phyloP scores from a whole-genome alignment of 2,888 invertebrate species.

The Diaprepes abbreviatus region DNA sequence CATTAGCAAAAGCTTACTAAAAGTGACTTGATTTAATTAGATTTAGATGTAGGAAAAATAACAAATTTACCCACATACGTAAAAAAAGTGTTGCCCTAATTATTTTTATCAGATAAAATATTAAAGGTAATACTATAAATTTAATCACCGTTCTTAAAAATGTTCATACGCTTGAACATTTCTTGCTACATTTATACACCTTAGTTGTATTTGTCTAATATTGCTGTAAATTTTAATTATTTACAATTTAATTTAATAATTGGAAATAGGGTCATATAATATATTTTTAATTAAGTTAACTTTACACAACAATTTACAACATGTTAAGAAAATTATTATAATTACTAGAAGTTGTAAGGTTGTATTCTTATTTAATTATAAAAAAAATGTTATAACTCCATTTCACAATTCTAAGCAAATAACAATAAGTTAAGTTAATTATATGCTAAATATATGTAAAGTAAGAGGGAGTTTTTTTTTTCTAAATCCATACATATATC shows the following conservation, averaged over 20 bases:
- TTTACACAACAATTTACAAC: conserved; percentile 8
- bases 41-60: no score
- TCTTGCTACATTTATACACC: background rate
- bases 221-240: background rate
- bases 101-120: no score
- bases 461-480: no score
- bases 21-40: no score
- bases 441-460: no score
- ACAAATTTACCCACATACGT: no score
- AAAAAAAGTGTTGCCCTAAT: no score
- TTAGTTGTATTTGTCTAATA: background rate
- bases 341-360: background rate
- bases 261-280: conserved; percentile 5
- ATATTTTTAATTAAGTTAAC: conserved; percentile 7
- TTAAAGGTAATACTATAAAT: no score
- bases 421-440: no score
- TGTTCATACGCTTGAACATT: background rate
- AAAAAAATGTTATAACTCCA: background rate
- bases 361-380: conserved; percentile 1
- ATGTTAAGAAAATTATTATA: conserved; percentile 7
- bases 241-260: conserved; percentile 2
- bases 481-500: no score
- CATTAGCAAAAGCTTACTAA: no score
- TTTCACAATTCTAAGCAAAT: background rate
- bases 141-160: no score